Conservation (phyloP, 2,113 vertebrate genomes). For the Pyrgilauda ruficollis region DNA sequence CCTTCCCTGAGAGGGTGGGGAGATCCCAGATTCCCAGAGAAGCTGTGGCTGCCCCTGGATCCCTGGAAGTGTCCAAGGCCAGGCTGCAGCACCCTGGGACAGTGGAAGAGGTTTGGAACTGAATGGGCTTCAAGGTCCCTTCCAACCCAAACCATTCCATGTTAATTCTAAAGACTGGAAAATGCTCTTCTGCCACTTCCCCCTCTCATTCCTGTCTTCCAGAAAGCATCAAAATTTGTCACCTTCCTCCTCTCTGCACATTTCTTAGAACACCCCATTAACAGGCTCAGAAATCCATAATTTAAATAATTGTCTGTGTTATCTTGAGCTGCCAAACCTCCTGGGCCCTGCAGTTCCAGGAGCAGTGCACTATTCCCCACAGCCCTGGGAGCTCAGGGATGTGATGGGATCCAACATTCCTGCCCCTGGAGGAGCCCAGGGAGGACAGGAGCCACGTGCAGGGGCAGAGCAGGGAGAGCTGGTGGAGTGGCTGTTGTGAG, state of each 20-base stretch:
- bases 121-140: background rate
- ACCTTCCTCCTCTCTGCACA: background rate
- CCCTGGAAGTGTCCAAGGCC: background rate
- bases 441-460: background rate
- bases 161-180: background rate
- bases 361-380: background rate
- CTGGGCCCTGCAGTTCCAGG: background rate
- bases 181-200: background rate
- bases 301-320: constrained; percentile 5
- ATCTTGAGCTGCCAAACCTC: background rate
- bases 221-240: background rate
- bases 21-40: background rate
- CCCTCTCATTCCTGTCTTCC: background rate
- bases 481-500: background rate
- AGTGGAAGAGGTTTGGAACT: background rate
- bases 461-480: background rate
- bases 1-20: background rate
- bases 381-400: background rate
- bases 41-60: background rate
- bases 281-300: background rate
- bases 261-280: constrained; percentile 21
- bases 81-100: background rate
- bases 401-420: background rate
- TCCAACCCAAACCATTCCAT: background rate
- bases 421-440: background rate